Evolutionary conservation across 2,113 vertebrate genomes (phyloP), one percentile per base, ranked within the genome.

Genomic region (Propithecus coquereli): DNA sequence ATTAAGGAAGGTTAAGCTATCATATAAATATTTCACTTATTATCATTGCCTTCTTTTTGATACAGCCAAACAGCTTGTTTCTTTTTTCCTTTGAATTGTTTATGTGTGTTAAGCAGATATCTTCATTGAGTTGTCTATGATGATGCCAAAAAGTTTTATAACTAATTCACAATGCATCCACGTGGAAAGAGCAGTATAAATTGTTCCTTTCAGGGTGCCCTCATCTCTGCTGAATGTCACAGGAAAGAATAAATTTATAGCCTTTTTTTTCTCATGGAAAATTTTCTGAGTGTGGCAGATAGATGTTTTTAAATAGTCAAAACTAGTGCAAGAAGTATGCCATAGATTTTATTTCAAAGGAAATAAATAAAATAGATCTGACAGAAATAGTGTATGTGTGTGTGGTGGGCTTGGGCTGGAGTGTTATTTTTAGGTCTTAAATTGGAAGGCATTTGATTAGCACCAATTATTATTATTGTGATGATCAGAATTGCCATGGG

Each of bases 301-400:
- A 61, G 73, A 40, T 76, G n/a, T 57, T 92, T 92, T 81, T 92
- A 73, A 84, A 59, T 65, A 84, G 52, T 88, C 71, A 73, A 90
- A 90, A 86, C 57, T n/a, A 17, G 40, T 74, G 20, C 17, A 93
- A 80, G 63, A 54, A 80, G 45, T 43, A 34, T n/a, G 20, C 27
- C 52, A 37, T 57, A 50, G 0, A 73, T 92, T 74, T 87, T 57
- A 79, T 73, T 90, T 66, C 52, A 90, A 50, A 74, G 73, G 50
- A 54, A 47, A 66, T 8, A 90, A 86, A 13, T 71, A 25, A 87
- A 63, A 45, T 43, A 47, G 27, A 50, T 47, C 2, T 73, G 57
- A 66, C 1, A 50, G 83, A 88, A 90, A 95, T 30, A 40, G 7
- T 79, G 40, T 61, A 1, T 4, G 13, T 54, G 65, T 9, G 6